Conservation (phyloP, 2,888 invertebrate genomes). For the Netelia melanura region DNA sequence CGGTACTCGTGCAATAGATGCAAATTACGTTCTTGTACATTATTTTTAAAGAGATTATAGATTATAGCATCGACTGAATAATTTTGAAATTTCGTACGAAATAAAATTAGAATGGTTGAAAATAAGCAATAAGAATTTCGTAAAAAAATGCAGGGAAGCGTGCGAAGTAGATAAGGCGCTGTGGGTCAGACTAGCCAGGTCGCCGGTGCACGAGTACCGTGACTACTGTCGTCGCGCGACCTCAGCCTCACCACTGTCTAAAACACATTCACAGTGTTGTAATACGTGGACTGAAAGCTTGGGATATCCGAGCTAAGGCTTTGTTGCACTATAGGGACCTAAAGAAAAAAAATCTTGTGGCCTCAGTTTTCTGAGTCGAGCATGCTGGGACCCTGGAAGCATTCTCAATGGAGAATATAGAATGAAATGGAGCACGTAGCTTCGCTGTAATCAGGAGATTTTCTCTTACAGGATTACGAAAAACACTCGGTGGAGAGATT, state of each 20-base stretch:
- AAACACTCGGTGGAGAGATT: constrained; percentile 48
- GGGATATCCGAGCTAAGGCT: constrained; percentile 1
- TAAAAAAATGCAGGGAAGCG: not conserved
- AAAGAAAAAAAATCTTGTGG: constrained; percentile 10
- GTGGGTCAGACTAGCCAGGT: not conserved
- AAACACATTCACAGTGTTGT: constrained; percentile 15
- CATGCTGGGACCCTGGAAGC: constrained; percentile 15
- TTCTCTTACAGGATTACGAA: constrained; percentile 58
- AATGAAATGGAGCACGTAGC: constrained; percentile 61
- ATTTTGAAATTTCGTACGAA: too few species aligned
- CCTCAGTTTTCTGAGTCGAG: constrained; percentile 25
- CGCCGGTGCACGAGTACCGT: not conserved
- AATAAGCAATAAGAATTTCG: not conserved
- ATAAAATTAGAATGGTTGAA: too few species aligned
- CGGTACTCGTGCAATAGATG: too few species aligned
- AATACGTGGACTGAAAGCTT: constrained; percentile 13
- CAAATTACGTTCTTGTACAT: too few species aligned
- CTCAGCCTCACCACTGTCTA: constrained; percentile 6
- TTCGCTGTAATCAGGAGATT: constrained; percentile 59
- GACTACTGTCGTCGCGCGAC: not conserved
- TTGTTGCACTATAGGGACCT: not conserved
- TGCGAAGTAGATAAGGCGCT: constrained; percentile 2
- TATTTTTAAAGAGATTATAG: too few species aligned
- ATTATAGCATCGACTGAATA: too few species aligned
- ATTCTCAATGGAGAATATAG: constrained; percentile 34